Evolutionary conservation across 1,140 invertebrate genomes (phyloP), one percentile per base, ranked within the genome.

Genomic region (Bombus superbus): DNA sequence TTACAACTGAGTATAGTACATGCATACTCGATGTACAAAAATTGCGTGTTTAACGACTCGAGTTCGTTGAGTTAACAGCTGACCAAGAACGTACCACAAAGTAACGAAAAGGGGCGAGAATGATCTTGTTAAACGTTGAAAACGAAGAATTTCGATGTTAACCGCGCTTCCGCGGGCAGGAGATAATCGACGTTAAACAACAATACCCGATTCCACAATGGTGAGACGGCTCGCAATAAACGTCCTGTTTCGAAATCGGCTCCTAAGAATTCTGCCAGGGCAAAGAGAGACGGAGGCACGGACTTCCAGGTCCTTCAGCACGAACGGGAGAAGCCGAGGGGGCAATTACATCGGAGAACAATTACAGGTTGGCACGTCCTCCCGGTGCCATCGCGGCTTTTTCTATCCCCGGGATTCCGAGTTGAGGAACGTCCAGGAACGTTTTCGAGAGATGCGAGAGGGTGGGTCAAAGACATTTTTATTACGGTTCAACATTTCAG

Each of bases 341-440:
- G 78, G 91, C 92, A 92, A 93, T 93, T 93, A 93, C 92, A 93
- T 93, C 87, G 92, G 76, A 88, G 92, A 93, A 93, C 92, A 92
- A 93, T 93, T 93, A 92, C 92, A 92, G 92, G 91, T 92, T 92
- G 90, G 92, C 92, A 90, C 92, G 92, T 93, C 89, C 86, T 91
- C 87, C 77, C 88, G 79, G 89, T 92, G 85, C 79, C 87, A 90
- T 93, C 89, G 87, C 86, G 77, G 86, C 86, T 93, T 93, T 92
- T 93, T 93, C 88, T 90, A 69, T 47, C 32, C 47, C 74, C 81
- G 79, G 74, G 92, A 92, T 93, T 93, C 92, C 91, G 42, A 78
- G 85, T 72, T n/a, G 77, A 89, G 80, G 85, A 91, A 92, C 88
- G 83, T 85, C 87, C 32, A 68, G 68, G 90, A 76, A 85, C 88